Base-by-base conservation (phyloP, 2,113 vertebrate species). In the Bettongia penicillata region DNA sequence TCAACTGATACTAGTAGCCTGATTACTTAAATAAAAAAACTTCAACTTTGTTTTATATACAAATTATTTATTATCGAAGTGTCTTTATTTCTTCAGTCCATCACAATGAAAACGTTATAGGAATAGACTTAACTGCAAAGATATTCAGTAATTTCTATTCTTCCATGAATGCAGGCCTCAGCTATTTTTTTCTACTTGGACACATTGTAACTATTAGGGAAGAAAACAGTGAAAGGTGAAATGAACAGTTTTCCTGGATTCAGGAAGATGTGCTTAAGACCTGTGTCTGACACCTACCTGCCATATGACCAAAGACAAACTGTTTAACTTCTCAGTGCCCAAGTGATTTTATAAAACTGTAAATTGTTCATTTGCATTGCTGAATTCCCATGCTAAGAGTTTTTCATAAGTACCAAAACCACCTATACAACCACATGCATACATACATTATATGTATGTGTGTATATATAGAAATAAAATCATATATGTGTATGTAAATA, bases 51-150 rank as follows among this genome's bases (percentile, higher is more conserved):
- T 84, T 84, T 43, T 43, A 84, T 84, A 84, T 23, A 84, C 37
- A 43, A 31, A 68, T 68, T 37, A 22, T 43, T 84, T 84, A 84
- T 84, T 43, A 22, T 50, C 47, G 50, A 90, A 90, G 4, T 11
- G 9, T 68, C 2, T 77, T 16, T 77, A 84, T n/a, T 84, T 84
- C n/a, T 22, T 43, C 48, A 94, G 93, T 93, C 55, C n/a, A 94
- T 90, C 94, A 91, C 53, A 77, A 52, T 90, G 92, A 94, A 90
- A 97, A 0, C 90, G 95, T 57, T 53, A 93, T 84, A 84, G 68
- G 37, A 43, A 84, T 22, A 84, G 68, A 77, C 26, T 43, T n/a
- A 84, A 84, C 19, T 84, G 7, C n/a, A 84, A 43, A 84, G n/a
- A 19, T 43, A 11, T 43, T 43, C 7, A 84, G 16, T 84, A 19